Percentiles rank a stretch among this genome's conserved stretches.
Evolutionary conservation across 2,113 vertebrate species (phyloP).

Genomic region (Ciconia maguari): DNA sequence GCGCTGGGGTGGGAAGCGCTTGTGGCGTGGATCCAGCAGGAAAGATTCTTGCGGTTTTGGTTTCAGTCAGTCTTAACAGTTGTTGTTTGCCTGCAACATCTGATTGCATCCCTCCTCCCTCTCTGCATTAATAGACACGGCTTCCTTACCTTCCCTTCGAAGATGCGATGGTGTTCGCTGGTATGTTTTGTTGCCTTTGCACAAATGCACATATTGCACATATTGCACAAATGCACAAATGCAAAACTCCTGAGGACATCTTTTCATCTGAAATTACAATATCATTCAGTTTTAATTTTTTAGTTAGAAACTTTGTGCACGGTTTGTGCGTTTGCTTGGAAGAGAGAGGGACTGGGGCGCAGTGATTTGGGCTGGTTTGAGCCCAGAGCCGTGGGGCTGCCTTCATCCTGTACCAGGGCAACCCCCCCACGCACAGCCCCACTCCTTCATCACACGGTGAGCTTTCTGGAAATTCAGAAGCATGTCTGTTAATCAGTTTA

Average conservation of each 20-base stretch:
- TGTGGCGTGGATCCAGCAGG: neutral
- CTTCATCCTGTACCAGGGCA: neutral
- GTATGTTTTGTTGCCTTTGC: neutral
- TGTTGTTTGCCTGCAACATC: neutral
- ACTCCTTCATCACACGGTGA: neutral
- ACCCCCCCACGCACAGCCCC: accelerated
- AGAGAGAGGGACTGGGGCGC: neutral
- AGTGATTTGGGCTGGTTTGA: neutral
- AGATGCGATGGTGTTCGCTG: accelerated
- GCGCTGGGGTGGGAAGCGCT: neutral
- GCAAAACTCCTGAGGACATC: neutral
- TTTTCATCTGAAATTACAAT: neutral
- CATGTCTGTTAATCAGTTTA: neutral
- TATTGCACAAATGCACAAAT: neutral
- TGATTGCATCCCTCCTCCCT: neutral
- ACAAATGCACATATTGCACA: neutral
- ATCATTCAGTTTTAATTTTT: neutral
- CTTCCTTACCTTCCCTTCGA: neutral
- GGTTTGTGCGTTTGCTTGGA: neutral
- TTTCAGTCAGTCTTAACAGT: neutral
- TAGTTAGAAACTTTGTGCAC: accelerated
- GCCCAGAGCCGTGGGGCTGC: neutral
- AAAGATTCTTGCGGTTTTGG: neutral
- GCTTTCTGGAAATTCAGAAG: neutral
- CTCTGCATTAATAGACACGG: no score